Percentiles rank a stretch among this genome's conserved stretches.
Conservation (phyloP, 2,888 invertebrate species). For the Pharmacophagus antenor region DNA sequence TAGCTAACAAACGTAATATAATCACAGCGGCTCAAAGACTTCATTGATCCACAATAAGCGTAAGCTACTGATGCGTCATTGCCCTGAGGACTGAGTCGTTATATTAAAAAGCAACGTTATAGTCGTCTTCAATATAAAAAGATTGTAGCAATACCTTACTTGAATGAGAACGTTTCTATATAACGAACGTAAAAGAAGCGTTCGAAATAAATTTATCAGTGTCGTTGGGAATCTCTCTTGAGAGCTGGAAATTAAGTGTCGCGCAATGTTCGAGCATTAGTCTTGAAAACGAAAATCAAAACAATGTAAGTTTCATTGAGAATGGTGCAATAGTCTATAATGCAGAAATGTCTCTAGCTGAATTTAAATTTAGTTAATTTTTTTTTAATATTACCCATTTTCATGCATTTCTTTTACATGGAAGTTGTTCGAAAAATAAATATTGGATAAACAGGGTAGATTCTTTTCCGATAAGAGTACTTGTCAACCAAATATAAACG, state of each 20-base stretch:
- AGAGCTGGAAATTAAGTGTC: conserved; percentile 31
- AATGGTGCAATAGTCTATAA: neutral
- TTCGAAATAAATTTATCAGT: conserved; percentile 30
- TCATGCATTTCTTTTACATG: neutral
- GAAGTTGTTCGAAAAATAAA: neutral
- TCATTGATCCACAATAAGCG: neutral
- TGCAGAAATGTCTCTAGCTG: neutral
- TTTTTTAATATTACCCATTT: neutral
- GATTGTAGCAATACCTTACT: conserved; percentile 13
- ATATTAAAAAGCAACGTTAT: neutral
- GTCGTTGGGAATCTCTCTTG: conserved; percentile 29
- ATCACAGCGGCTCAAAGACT: neutral
- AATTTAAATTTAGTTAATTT: neutral
- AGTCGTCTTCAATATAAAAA: conserved; percentile 14
- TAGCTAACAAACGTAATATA: neutral
- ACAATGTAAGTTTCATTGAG: neutral
- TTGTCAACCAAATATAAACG: no score
- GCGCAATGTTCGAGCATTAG: conserved; percentile 26
- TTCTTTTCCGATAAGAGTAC: no score
- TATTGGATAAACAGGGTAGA: no score
- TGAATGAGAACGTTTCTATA: conserved; percentile 21
- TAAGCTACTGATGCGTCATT: no score
- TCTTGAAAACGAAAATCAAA: conserved; percentile 28
- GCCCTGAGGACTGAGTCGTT: neutral
- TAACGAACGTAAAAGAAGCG: conserved; percentile 23